Evolutionary conservation across 2,797 vertebrate genomes (phyloP).

Genomic region (Tarsius wallacei): DNA sequence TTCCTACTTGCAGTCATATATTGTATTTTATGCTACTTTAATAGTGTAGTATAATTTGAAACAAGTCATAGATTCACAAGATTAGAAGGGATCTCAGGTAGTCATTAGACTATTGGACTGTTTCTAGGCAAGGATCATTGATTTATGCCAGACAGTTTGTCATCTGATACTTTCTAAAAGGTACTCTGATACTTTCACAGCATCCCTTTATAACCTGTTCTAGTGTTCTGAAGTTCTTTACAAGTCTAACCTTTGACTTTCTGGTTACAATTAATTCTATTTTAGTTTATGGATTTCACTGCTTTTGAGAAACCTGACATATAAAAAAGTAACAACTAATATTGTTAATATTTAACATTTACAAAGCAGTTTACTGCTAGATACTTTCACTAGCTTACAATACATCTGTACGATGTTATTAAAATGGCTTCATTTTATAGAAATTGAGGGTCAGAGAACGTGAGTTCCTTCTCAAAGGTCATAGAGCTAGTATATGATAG

Average conservation of each 20-base stretch:
- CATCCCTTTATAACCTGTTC: not conserved
- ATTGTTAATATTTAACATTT: conserved; percentile 55
- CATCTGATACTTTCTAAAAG: not conserved
- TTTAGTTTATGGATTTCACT: conserved; percentile 40
- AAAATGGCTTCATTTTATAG: conserved; percentile 52
- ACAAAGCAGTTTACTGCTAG: conserved; percentile 39
- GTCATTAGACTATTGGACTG: conserved; percentile 18
- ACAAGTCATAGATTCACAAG: conserved; percentile 27
- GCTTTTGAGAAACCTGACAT: conserved; percentile 45
- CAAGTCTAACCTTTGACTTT: not conserved
- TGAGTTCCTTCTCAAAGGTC: conserved; percentile 55
- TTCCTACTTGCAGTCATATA: not conserved
- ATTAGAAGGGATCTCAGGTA: not conserved
- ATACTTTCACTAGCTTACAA: conserved; percentile 33
- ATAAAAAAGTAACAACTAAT: conserved; percentile 17
- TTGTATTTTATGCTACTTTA: conserved; percentile 24
- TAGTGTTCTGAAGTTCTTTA: conserved; percentile 22
- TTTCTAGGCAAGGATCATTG: conserved; percentile 24
- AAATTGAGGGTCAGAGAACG: conserved; percentile 43
- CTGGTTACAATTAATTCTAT: not conserved
- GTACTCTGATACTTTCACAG: not conserved
- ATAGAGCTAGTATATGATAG: conserved; percentile 41
- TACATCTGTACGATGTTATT: conserved; percentile 10
- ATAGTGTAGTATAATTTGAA: not conserved
- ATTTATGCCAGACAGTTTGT: not conserved